Evolutionary conservation across 1,140 invertebrate genomes (phyloP).

Genomic region (Asobara japonica): DNA sequence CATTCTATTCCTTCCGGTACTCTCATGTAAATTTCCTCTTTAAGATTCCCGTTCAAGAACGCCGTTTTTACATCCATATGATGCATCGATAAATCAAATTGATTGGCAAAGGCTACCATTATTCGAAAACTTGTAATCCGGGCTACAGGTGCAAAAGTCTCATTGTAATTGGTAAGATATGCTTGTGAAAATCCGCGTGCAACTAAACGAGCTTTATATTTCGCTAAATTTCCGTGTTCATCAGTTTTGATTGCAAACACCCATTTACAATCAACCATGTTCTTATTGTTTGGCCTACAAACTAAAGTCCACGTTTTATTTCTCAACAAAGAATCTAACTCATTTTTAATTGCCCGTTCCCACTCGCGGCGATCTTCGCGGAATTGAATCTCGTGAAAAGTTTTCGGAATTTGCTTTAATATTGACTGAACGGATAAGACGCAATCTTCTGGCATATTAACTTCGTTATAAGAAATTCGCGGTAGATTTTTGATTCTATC

Average conservation of each 20-base stretch:
- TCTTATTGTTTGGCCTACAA: slow-evolving; percentile 52
- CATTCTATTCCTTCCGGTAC: slow-evolving; percentile 43
- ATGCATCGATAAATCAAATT: slow-evolving; percentile 55
- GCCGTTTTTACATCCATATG: slow-evolving; percentile 55
- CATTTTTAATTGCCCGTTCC: slow-evolving; percentile 54
- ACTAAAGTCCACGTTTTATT: slow-evolving; percentile 59
- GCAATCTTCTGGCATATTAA: slow-evolving; percentile 25
- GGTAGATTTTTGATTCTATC: slow-evolving; percentile 43
- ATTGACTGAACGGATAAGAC: slow-evolving; percentile 33
- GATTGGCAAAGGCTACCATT: slow-evolving; percentile 58
- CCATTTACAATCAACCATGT: slow-evolving; percentile 40
- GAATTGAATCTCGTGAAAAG: slow-evolving; percentile 50
- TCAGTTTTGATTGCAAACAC: slow-evolving; percentile 24
- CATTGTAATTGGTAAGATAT: slow-evolving; percentile 50
- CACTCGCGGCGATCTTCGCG: slow-evolving; percentile 46
- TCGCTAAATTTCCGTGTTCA: slow-evolving; percentile 46
- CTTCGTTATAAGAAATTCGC: slow-evolving; percentile 43
- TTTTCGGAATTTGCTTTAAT: slow-evolving; percentile 18
- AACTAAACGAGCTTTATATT: slow-evolving; percentile 60
- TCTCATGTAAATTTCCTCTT: slow-evolving; percentile 50
- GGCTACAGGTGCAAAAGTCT: slow-evolving; percentile 41
- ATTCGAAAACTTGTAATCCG: slow-evolving; percentile 48
- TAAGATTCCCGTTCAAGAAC: slow-evolving; percentile 51
- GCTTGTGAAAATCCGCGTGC: slow-evolving; percentile 58
- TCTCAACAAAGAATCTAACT: slow-evolving; percentile 51